Percentiles rank a stretch among this genome's conserved stretches.
Conservation (phyloP, 2,888 invertebrate species). For the Agrypnus murinus region DNA sequence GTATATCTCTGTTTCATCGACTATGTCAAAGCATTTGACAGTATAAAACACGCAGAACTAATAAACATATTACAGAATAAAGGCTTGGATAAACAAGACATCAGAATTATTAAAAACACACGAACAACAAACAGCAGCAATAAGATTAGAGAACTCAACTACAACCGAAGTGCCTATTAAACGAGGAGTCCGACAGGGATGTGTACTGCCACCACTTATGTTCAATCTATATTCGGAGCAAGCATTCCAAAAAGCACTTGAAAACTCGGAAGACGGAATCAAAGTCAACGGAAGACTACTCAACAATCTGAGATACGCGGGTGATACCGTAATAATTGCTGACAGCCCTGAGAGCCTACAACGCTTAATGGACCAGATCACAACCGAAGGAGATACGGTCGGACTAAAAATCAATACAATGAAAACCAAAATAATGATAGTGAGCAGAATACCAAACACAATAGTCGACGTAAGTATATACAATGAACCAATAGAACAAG, state of each 20-base stretch:
- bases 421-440: neutral
- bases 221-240: neutral
- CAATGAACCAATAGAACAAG: too few relatives aligned
- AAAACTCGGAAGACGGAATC: constrained; percentile 5
- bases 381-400: too few relatives aligned
- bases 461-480: too few relatives aligned
- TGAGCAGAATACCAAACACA: too few relatives aligned
- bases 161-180: constrained; percentile 7
- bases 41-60: neutral
- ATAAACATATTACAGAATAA: neutral
- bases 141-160: constrained; percentile 12
- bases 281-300: neutral
- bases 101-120: neutral
- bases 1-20: constrained; percentile 4
- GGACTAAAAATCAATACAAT: constrained; percentile 53
- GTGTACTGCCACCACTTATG: neutral
- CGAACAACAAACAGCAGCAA: too few relatives aligned
- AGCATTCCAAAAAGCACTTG: neutral
- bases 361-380: too few relatives aligned
- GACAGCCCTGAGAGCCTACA: too few relatives aligned
- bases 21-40: too few relatives aligned
- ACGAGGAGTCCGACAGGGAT: neutral
- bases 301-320: neutral
- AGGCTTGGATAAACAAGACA: neutral
- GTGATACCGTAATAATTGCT: neutral